Evolutionary conservation across 2,113 vertebrate genomes (phyloP).

Genomic region (Numida meleagris): DNA sequence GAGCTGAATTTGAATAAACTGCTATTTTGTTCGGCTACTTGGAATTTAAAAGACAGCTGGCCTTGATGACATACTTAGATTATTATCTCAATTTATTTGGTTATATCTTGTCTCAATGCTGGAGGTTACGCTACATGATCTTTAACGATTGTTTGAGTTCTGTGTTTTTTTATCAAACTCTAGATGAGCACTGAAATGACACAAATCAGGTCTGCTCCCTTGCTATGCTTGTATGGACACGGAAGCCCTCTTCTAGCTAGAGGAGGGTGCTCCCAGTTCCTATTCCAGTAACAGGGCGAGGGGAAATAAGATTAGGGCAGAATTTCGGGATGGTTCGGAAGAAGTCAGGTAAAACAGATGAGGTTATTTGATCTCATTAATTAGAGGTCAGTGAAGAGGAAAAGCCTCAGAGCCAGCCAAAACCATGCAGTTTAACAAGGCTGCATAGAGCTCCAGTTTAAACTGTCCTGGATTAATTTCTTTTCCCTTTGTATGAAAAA

Average conservation of each 20-base stretch:
- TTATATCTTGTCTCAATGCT: neutral
- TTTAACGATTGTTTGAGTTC: neutral
- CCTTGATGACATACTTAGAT: neutral
- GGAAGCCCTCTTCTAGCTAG: neutral
- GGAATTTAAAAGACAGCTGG: neutral
- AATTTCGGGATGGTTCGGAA: neutral
- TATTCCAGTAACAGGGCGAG: neutral
- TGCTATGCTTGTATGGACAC: fast-evolving
- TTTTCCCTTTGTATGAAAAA: neutral
- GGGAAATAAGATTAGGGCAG: neutral
- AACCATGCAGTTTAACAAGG: neutral
- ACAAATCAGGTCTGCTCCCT: neutral
- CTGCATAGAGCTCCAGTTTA: neutral
- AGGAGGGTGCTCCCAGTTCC: neutral
- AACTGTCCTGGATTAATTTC: neutral
- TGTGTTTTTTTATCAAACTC: neutral
- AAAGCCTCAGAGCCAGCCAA: neutral
- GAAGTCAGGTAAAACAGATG: neutral
- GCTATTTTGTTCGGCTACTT: neutral
- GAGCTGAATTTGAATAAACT: neutral
- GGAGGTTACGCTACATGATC: neutral
- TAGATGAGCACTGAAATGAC: neutral
- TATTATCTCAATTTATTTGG: neutral
- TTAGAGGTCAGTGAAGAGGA: neutral
- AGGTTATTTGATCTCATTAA: neutral